Conservation (phyloP, 2,797 vertebrate species). For the Hydrophis major region DNA sequence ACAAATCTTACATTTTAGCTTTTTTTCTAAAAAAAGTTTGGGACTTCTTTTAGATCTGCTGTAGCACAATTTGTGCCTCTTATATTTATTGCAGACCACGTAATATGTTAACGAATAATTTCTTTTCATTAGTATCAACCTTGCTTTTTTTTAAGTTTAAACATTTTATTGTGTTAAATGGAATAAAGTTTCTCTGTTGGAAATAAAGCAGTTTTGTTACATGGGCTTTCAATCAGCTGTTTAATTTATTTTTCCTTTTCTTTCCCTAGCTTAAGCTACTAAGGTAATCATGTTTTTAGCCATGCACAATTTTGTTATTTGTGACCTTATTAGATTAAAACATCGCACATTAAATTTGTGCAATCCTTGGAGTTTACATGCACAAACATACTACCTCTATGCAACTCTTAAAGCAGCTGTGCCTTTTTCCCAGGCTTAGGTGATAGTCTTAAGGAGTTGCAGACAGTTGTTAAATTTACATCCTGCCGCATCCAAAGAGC, state of each 20-base stretch:
- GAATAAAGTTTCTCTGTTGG: slow-evolving; percentile 73
- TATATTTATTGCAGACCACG: slow-evolving; percentile 55
- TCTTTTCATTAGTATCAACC: slow-evolving; percentile 51
- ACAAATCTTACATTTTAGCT: slow-evolving; percentile 52
- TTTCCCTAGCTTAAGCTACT: neutral
- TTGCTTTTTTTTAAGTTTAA: slow-evolving; percentile 58
- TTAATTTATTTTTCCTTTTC: neutral
- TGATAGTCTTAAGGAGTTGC: neutral
- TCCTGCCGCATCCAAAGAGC: neutral
- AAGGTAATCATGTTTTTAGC: neutral
- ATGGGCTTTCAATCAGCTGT: slow-evolving; percentile 1
- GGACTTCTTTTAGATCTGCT: slow-evolving; percentile 57
- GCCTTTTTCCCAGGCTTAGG: neutral
- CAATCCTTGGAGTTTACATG: neutral
- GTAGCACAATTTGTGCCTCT: slow-evolving; percentile 65
- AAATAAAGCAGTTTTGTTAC: slow-evolving; percentile 38
- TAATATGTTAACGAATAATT: slow-evolving; percentile 54
- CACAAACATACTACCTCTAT: neutral
- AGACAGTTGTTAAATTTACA: neutral
- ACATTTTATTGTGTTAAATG: slow-evolving; percentile 66
- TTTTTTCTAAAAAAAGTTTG: slow-evolving; percentile 40
- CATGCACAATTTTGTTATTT: neutral
- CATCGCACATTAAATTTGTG: neutral
- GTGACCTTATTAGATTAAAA: neutral
- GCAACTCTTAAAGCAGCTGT: neutral